Percentiles rank a stretch among this genome's conserved stretches.
These are phyloP conservation scores for Ruditapes philippinarum DNA, from an alignment of 1,140 invertebrate genomes.

Conservation along the genomic window DNA sequence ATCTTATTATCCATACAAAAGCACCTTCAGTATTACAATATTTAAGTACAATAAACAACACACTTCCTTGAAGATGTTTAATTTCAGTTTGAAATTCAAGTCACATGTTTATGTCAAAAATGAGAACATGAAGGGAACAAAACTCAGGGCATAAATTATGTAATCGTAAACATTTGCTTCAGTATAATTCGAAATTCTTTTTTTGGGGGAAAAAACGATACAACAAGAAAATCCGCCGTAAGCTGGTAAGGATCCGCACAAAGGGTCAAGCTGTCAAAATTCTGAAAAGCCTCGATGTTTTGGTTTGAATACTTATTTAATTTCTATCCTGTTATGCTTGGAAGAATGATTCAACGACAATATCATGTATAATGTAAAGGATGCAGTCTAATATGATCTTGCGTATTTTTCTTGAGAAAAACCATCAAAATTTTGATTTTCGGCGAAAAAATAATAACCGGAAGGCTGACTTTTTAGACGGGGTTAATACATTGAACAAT, in stretches of 20 bases:
- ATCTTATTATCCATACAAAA: neutral
- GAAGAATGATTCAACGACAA: too few species aligned
- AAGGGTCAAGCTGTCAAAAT: neutral
- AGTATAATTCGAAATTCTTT: too few species aligned
- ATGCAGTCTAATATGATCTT: too few species aligned
- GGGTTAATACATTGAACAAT: neutral
- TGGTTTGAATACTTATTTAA: neutral
- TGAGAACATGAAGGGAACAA: too few species aligned
- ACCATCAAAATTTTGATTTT: neutral
- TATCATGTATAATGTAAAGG: neutral
- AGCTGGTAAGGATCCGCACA: neutral
- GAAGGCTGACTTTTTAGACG: conserved; percentile 26
- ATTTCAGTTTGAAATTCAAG: neutral
- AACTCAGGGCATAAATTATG: too few species aligned
- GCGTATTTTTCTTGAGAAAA: too few species aligned
- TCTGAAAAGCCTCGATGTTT: neutral
- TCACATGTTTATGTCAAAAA: too few species aligned
- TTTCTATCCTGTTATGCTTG: neutral
- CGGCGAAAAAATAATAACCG: conserved; percentile 43
- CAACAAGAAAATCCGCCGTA: too few species aligned
- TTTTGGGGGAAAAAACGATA: too few species aligned
- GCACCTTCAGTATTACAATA: too few species aligned
- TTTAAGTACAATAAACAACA: too few species aligned
- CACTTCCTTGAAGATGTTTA: neutral
- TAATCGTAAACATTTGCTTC: too few species aligned